A percentile compares a stretch with the other conserved stretches of the same genome.
phyloP scores from a whole-genome alignment of 2,113 vertebrate genomes.

The Atherinomorus stipes region DNA sequence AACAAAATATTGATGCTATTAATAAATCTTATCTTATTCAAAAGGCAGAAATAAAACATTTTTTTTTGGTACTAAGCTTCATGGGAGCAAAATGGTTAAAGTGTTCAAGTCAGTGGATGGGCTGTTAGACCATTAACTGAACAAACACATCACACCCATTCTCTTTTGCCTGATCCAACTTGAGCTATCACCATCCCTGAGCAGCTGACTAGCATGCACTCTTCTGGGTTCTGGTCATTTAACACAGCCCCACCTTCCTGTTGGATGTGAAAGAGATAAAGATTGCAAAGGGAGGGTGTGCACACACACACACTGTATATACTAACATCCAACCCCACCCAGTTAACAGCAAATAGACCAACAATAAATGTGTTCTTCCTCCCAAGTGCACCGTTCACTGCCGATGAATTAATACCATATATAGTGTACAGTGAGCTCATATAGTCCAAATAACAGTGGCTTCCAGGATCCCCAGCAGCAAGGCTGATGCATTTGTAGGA shows the following conservation, averaged over 20 bases:
- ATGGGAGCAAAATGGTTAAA: slow-evolving; percentile 12
- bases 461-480: slow-evolving; percentile 20
- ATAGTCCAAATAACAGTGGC: slow-evolving; percentile 14
- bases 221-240: slow-evolving; percentile 48
- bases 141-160: slow-evolving; percentile 29
- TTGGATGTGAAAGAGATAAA: slow-evolving; percentile 15
- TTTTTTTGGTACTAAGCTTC: neutral
- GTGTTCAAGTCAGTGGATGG: slow-evolving; percentile 28
- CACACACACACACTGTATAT: neutral
- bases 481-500: slow-evolving; percentile 26
- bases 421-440: slow-evolving; percentile 18
- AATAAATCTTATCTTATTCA: neutral
- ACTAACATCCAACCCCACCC: slow-evolving; percentile 42
- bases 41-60: neutral
- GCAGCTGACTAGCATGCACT: slow-evolving; percentile 36
- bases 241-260: slow-evolving; percentile 50
- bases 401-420: neutral
- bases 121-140: slow-evolving; percentile 13
- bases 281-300: slow-evolving; percentile 14
- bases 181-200: slow-evolving; percentile 29
- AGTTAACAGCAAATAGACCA: neutral
- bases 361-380: slow-evolving; percentile 36
- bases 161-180: slow-evolving; percentile 35
- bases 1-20: neutral
- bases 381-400: slow-evolving; percentile 23